Evolutionary conservation across 2,113 vertebrate genomes (phyloP).

Genomic region (Phalacrocorax brasilianus): DNA sequence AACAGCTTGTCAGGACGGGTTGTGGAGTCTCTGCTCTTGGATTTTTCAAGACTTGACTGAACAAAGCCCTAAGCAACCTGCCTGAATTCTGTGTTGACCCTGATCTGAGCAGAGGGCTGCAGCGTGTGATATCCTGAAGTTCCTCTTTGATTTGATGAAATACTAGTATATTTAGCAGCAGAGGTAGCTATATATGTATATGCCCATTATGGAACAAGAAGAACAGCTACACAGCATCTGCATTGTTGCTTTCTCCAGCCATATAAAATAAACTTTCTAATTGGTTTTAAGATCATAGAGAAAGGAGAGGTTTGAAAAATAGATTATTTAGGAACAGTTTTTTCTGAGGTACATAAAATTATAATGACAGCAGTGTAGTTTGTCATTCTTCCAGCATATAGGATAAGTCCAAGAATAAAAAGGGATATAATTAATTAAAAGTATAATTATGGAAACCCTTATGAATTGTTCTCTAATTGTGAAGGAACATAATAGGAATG

Average conservation of each 20-base stretch:
- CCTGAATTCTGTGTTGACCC: neutral
- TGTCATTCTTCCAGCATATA: neutral
- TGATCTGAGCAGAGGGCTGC: neutral
- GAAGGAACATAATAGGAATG: neutral
- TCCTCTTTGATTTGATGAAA: neutral
- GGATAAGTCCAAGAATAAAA: neutral
- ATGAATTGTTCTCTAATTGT: neutral
- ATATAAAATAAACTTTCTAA: neutral
- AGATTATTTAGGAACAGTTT: neutral
- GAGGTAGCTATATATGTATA: neutral
- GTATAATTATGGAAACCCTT: neutral
- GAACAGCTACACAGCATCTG: rapidly evolving
- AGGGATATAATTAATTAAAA: neutral
- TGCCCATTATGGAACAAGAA: neutral
- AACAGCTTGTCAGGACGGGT: neutral
- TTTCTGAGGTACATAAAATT: neutral
- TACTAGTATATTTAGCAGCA: neutral
- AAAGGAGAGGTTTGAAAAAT: neutral
- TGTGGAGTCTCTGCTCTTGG: neutral
- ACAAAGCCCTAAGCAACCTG: neutral
- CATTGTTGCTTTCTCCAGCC: neutral
- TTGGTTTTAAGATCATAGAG: neutral
- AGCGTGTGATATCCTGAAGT: rapidly evolving
- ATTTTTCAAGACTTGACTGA: neutral
- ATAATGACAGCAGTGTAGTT: neutral